Conservation (phyloP, 35 echinoderm and acorn worm genomes). For the Lytechinus variegatus region DNA sequence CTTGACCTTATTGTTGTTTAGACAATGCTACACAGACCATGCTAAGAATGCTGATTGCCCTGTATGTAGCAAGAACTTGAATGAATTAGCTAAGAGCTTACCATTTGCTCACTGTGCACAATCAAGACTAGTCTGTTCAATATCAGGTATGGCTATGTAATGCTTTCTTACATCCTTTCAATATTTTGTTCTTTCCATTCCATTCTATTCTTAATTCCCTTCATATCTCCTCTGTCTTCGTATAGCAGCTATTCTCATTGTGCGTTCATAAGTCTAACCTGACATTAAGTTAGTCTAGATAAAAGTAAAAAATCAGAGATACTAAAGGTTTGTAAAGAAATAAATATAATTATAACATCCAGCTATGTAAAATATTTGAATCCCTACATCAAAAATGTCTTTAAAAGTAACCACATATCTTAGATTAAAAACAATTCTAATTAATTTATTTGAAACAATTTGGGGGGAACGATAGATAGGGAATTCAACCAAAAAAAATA, state of each 20-base stretch:
- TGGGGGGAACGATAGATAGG: background rate
- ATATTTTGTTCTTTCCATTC: background rate
- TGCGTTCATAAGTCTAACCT: no score
- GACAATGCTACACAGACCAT: conserved; percentile 92
- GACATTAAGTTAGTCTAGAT: no score
- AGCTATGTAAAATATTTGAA: no score
- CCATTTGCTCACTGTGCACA: conserved; percentile 97
- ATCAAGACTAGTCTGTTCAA: conserved; percentile 91
- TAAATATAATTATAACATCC: no score
- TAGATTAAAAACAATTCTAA: no score
- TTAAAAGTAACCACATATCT: no score
- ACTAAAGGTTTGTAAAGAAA: no score
- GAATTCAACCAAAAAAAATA: background rate
- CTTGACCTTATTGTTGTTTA: conserved; percentile 64
- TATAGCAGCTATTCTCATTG: background rate
- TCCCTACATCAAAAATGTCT: no score
- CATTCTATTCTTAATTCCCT: background rate
- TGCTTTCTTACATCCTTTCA: background rate
- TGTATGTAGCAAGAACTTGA: conserved; percentile 93
- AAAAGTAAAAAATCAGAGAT: no score
- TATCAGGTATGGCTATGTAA: conserved; percentile 73
- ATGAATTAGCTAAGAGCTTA: conserved; percentile 92
- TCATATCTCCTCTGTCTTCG: background rate
- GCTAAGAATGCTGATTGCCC: conserved; percentile 93
- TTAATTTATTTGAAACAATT: background rate